Conservation (phyloP, 2,888 invertebrate genomes). For the Cosmopolites sordidus region DNA sequence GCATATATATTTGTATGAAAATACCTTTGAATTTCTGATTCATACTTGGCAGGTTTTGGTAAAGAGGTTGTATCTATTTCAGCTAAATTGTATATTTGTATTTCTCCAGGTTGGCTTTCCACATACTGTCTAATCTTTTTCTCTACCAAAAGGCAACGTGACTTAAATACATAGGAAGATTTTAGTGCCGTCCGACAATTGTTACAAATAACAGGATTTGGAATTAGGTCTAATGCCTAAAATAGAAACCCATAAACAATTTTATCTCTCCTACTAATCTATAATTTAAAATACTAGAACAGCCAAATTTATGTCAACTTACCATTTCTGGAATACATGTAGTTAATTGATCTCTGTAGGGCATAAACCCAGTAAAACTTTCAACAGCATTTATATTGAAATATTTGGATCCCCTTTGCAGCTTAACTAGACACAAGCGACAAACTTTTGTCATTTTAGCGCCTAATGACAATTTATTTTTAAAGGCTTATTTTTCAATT, state of each 20-base stretch:
- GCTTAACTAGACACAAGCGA: conserved; percentile 35
- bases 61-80: conserved; percentile 29
- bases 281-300: too few relatives aligned
- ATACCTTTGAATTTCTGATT: conserved; percentile 14
- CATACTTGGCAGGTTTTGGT: conserved; percentile 24
- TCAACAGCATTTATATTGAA: conserved; percentile 40
- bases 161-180: conserved; percentile 36
- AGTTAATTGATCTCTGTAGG: conserved; percentile 38
- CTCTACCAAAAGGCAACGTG: conserved; percentile 35
- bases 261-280: too few relatives aligned
- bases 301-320: conserved; percentile 7
- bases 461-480: background rate
- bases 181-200: conserved; percentile 33
- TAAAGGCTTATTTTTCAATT: background rate
- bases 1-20: background rate
- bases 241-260: too few relatives aligned
- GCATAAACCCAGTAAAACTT: conserved; percentile 39
- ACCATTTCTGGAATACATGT: conserved; percentile 41
- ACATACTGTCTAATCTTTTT: conserved; percentile 36
- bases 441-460: conserved; percentile 38
- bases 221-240: conserved; percentile 36
- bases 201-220: conserved; percentile 37
- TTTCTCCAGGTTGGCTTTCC: conserved; percentile 30
- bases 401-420: conserved; percentile 37
- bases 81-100: conserved; percentile 29